Conservation (phyloP, 2,888 invertebrate species). For the Standfussiana lucernea region DNA sequence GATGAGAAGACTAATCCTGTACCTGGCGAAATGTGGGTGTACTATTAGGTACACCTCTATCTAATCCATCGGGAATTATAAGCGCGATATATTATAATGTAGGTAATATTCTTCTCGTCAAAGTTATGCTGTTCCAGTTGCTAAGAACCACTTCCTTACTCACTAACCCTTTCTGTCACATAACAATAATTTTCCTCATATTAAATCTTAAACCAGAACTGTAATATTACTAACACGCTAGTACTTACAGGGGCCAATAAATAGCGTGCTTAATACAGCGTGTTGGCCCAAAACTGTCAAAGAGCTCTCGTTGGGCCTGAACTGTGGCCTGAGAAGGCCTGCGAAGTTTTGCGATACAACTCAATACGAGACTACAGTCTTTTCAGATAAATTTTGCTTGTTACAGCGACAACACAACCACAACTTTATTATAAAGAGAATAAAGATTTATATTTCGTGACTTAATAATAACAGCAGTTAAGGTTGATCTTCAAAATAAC, state of each 20-base stretch:
- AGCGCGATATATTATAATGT: neutral
- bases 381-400: neutral
- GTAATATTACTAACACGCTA: conserved; percentile 51
- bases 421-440: neutral
- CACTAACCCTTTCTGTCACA: conserved; percentile 19
- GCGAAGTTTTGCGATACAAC: conserved; percentile 69
- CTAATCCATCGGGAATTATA: neutral
- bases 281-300: conserved; percentile 76
- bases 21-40: neutral
- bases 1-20: no score
- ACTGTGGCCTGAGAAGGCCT: conserved; percentile 64
- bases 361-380: conserved; percentile 76
- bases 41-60: neutral
- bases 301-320: conserved; percentile 71
- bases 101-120: neutral
- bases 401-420: neutral
- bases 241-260: conserved; percentile 60
- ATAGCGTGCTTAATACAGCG: conserved; percentile 58
- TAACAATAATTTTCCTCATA: conserved; percentile 57
- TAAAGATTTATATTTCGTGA: neutral
- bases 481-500: neutral
- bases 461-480: neutral
- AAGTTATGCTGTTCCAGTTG: neutral
- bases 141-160: neutral
- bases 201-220: conserved; percentile 43